These are phyloP conservation scores for Meghimatium bilineatum DNA, from an alignment of 2,888 invertebrate species.

Conservation along the genomic window DNA sequence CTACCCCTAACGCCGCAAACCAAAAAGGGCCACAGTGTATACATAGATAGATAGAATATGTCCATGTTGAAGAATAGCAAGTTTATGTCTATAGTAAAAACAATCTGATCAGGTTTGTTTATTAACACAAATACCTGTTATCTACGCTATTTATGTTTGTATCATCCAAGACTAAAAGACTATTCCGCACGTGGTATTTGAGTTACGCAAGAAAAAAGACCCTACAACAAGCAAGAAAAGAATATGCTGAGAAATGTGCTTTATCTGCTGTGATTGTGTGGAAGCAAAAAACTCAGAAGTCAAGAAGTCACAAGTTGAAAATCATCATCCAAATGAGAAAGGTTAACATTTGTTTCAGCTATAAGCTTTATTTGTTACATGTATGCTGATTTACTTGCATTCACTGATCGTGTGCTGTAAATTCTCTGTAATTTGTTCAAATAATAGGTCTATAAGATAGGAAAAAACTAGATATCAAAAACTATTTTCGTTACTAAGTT, in stretches of 20 bases:
- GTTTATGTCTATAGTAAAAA: not conserved
- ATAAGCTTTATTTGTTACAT: too few species aligned
- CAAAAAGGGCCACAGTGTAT: too few species aligned
- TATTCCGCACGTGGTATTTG: conserved; percentile 58
- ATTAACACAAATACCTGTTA: too few species aligned
- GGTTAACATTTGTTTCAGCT: conserved; percentile 43
- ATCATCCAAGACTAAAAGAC: conserved; percentile 52
- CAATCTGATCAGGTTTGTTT: not conserved
- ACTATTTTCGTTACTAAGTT: too few species aligned
- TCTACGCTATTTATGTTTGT: not conserved
- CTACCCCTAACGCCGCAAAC: too few species aligned
- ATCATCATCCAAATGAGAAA: conserved; percentile 54
- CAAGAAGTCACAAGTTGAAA: conserved; percentile 55
- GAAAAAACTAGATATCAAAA: too few species aligned
- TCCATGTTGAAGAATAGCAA: too few species aligned
- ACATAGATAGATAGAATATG: too few species aligned
- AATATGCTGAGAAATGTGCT: conserved; percentile 54
- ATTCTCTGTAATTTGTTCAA: too few species aligned
- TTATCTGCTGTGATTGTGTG: conserved; percentile 58
- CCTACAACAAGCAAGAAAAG: conserved; percentile 54
- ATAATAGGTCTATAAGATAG: too few species aligned
- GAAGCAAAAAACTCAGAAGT: conserved; percentile 59
- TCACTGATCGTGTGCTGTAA: too few species aligned
- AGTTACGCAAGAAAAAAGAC: conserved; percentile 51
- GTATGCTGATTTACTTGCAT: too few species aligned